Percentiles rank a stretch among this genome's conserved stretches.
phyloP scores from a whole-genome alignment of 2,888 invertebrate genomes.

The Cepaea hortensis region DNA sequence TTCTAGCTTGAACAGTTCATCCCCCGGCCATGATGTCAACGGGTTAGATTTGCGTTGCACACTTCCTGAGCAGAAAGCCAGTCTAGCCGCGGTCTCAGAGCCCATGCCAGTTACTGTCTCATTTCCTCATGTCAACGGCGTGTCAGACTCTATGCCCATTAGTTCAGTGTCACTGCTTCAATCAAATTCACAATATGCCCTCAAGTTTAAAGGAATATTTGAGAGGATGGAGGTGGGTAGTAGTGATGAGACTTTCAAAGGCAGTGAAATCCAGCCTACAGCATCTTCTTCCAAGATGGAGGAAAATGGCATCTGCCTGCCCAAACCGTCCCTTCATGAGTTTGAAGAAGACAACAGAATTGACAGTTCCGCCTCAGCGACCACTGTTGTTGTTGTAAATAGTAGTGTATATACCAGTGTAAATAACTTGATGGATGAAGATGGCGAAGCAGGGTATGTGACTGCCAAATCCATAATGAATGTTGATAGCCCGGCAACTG shows the following conservation, averaged over 20 bases:
- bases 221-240: conserved; percentile 44
- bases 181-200: conserved; percentile 14
- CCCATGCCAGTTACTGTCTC: conserved; percentile 20
- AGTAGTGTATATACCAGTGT: conserved; percentile 48
- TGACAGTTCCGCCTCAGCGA: conserved; percentile 41
- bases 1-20: conserved; percentile 36
- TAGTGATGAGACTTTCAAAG: conserved; percentile 33
- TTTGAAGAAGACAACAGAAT: conserved; percentile 39
- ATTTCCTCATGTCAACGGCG: conserved; percentile 18
- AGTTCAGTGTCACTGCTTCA: conserved; percentile 26
- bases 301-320: conserved; percentile 31
- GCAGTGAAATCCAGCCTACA: conserved; percentile 25
- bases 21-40: neutral
- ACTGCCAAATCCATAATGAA: conserved; percentile 47
- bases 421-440: conserved; percentile 44
- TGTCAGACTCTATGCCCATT: conserved; percentile 30
- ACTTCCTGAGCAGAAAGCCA: conserved; percentile 7
- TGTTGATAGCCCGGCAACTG: conserved; percentile 46
- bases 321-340: neutral
- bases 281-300: conserved; percentile 38
- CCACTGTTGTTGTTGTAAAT: conserved; percentile 42
- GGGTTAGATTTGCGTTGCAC: conserved; percentile 4
- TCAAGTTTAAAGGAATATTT: conserved; percentile 37
- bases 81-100: neutral
- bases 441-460: conserved; percentile 43